Evolutionary conservation across 2,113 vertebrate genomes (phyloP), one percentile per base, ranked within the genome.

Genomic region (Microcebus ravelobensis): DNA sequence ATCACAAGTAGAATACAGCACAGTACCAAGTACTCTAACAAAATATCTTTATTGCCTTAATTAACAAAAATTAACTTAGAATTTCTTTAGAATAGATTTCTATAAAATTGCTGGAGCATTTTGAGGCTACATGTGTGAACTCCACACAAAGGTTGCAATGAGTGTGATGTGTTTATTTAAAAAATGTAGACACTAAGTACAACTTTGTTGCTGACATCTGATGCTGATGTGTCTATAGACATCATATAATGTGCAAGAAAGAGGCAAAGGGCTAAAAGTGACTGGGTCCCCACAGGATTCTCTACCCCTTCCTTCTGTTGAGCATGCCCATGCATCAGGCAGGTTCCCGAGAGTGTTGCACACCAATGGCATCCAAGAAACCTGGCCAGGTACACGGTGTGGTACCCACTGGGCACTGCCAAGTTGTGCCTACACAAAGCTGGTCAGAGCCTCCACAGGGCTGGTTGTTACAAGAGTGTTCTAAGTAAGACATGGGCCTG

Each of bases 61-160:
- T 81, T 67, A 31, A 31, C 5, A 59, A 68, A 94, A 61, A 29
- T 79, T 45, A 86, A 73, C 4, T 71, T 90, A n/a, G 13, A 71
- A 79, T 42, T 42, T n/a, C 34, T 85, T 59, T 67, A 55, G 79
- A 86, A 74, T 4, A 63, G 36, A 6, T 1, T 27, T 94, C 27
- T 83, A 34, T 80, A 27, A 84, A 84, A 95, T 63, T 65, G 67
- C 34, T 89, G 90, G 50, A 77, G 45, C 52, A 91, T 82, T 87
- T 87, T 5, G 11, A 29, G 17, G 67, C 15, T 29, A 55, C 1
- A 57, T 52, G 2, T 27, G 20, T 63, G 4, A 61, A 73, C 25
- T 90, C 8, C 29, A 31, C 39, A 81, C 36, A 63, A 73, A 68
- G 23, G 3, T 20, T 67, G 34, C 39, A 36, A 87, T 13, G 5